These are phyloP conservation scores for Eulemur coronatus DNA, from an alignment of 2,797 vertebrate species.

Conservation along the genomic window DNA sequence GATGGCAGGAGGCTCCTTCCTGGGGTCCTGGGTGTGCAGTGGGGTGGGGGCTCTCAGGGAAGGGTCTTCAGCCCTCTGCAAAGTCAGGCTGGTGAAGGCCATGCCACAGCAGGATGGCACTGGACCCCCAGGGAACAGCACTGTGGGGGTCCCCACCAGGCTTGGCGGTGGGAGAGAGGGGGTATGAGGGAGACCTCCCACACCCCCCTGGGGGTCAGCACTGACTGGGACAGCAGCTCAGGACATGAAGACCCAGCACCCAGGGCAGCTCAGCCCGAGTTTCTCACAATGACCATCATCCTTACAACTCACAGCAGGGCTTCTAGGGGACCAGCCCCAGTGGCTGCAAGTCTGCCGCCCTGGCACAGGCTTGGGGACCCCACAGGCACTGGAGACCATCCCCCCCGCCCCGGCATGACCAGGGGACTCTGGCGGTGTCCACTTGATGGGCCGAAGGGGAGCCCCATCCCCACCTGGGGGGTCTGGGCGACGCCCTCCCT, in stretches of 20 bases:
- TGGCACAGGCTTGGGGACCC: too few species aligned
- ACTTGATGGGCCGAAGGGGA: neutral
- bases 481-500: neutral
- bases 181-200: neutral
- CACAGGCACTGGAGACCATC: neutral
- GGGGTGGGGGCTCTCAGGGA: neutral
- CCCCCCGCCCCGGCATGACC: neutral
- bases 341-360: neutral
- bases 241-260: neutral
- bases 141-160: neutral
- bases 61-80: neutral
- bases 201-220: neutral
- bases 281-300: neutral
- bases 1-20: neutral
- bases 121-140: neutral
- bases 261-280: neutral
- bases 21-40: neutral
- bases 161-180: neutral
- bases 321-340: neutral
- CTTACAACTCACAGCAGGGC: neutral
- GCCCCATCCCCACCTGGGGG: neutral
- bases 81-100: neutral
- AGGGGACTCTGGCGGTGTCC: neutral
- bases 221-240: neutral
- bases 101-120: neutral